These are phyloP conservation scores for Brachionus asplanchnoidis DNA, from an alignment of 1,140 invertebrate species.

Conservation along the genomic window DNA sequence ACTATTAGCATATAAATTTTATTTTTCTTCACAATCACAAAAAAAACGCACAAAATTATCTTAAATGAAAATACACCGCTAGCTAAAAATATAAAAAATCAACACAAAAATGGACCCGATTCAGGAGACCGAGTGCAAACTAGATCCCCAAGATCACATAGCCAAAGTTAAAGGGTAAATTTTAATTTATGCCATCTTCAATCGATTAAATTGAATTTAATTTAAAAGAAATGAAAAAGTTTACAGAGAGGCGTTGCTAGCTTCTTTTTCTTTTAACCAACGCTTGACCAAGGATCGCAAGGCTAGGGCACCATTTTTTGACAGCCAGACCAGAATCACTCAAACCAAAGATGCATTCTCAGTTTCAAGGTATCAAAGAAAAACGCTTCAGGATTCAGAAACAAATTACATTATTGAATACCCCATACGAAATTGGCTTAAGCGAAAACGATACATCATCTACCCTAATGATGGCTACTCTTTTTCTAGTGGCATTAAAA, in stretches of 20 bases:
- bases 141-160: background rate
- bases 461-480: background rate
- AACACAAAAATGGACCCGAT: background rate
- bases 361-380: slow-evolving; percentile 44
- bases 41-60: background rate
- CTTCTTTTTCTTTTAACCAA: slow-evolving; percentile 68
- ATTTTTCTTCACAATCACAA: background rate
- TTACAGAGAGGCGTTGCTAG: slow-evolving; percentile 4
- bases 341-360: slow-evolving; percentile 87
- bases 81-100: background rate
- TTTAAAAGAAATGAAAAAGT: background rate
- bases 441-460: background rate
- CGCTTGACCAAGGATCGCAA: slow-evolving; percentile 82
- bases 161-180: background rate
- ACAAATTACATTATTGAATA: slow-evolving; percentile 79
- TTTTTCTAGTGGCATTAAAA: background rate
- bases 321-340: slow-evolving; percentile 89
- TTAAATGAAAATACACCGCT: background rate
- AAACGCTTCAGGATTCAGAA: slow-evolving; percentile 61
- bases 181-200: too few relatives aligned
- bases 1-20: background rate
- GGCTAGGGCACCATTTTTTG: slow-evolving; percentile 85
- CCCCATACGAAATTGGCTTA: slow-evolving; percentile 77
- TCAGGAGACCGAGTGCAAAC: background rate
- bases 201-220: background rate